phyloP scores from a whole-genome alignment of 2,888 invertebrate genomes.

The Stramonita haemastoma region DNA sequence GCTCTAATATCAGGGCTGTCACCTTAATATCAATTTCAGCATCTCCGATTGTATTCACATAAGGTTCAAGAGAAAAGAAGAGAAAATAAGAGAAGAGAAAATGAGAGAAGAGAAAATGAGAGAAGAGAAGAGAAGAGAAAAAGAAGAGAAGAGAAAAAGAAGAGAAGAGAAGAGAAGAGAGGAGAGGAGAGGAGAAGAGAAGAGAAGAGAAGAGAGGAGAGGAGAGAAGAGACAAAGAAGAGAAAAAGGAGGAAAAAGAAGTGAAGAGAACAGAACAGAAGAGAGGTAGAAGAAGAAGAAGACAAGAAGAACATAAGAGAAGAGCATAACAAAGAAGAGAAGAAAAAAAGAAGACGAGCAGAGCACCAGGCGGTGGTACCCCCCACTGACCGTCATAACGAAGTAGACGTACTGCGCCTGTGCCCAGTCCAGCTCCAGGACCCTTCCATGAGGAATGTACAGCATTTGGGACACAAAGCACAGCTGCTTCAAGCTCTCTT shows the following conservation, averaged over 20 bases:
- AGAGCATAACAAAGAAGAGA: not conserved
- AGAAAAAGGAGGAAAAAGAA: not conserved
- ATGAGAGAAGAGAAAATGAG: not conserved
- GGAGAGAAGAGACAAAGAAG: not conserved
- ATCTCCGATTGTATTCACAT: too few species aligned
- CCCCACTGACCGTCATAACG: constrained; percentile 53
- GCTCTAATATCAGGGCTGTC: too few species aligned
- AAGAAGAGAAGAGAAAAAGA: not conserved
- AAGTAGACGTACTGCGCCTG: constrained; percentile 54
- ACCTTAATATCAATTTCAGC: too few species aligned
- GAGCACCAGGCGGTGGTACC: too few species aligned
- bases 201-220: not conserved
- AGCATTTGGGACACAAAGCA: constrained; percentile 57
- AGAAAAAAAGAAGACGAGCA: too few species aligned
- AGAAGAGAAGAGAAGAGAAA: not conserved
- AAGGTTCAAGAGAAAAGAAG: not conserved
- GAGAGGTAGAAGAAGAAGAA: too few species aligned
- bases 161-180: not conserved
- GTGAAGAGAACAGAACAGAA: not conserved
- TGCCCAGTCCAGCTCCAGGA: constrained; percentile 54
- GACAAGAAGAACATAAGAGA: not conserved
- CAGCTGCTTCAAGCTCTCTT: constrained; percentile 48
- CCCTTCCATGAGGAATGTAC: constrained; percentile 54
- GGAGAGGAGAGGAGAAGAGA: not conserved
- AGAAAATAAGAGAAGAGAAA: not conserved